Percentiles rank a stretch among this genome's conserved stretches.
Evolutionary conservation across 35 echinoderm and acorn worm genomes (phyloP).

Genomic region (Strongylocentrotus purpuratus): DNA sequence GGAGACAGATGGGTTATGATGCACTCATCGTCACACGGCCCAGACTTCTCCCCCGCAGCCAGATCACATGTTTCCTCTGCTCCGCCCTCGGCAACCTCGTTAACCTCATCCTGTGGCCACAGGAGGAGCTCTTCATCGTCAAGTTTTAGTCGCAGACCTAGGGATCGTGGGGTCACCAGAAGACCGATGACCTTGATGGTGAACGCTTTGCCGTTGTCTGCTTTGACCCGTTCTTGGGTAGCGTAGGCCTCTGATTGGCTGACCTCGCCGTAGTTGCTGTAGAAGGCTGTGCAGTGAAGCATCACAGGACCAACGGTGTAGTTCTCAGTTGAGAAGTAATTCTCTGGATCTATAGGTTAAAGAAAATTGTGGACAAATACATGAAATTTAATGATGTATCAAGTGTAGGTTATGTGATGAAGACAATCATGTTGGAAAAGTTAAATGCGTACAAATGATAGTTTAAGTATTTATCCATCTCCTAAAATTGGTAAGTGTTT

Average conservation of each 20-base stretch:
- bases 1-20: slow-evolving; percentile 66
- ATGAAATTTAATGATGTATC: background rate
- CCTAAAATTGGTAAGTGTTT: background rate
- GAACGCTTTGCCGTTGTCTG: slow-evolving; percentile 45
- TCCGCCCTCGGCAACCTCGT: background rate
- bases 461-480: background rate
- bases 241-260: slow-evolving; percentile 37
- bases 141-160: slow-evolving; percentile 80
- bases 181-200: slow-evolving; percentile 71
- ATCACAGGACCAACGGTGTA: slow-evolving; percentile 60
- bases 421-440: background rate
- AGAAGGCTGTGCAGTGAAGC: slow-evolving; percentile 88
- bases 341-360: slow-evolving; percentile 45
- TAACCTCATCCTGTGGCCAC: slow-evolving; percentile 59
- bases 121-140: slow-evolving; percentile 52
- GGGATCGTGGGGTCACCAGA: slow-evolving; percentile 75
- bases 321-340: slow-evolving; percentile 60
- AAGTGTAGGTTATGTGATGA: background rate
- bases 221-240: background rate
- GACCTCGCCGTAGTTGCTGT: slow-evolving; percentile 46
- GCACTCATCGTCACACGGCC: background rate
- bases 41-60: background rate
- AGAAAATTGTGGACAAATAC: background rate
- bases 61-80: background rate
- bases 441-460: background rate